Evolutionary conservation across 1,140 invertebrate species (phyloP).

Genomic region (Drosophila guanche): DNA sequence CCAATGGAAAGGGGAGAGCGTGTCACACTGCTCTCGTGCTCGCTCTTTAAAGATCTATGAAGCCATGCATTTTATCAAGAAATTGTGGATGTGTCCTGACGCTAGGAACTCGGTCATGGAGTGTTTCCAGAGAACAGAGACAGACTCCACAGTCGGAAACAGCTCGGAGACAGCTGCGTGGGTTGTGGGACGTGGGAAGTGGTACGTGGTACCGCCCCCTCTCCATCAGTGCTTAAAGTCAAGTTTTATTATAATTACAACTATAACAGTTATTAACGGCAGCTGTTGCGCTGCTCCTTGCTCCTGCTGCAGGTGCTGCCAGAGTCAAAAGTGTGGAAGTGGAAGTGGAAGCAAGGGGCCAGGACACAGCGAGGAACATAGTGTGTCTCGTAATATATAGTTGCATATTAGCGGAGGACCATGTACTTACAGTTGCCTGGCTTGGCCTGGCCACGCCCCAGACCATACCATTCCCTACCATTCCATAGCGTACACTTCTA

Average conservation of each 20-base stretch:
- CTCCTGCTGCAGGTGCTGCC: slow-evolving; percentile 60
- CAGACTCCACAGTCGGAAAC: slow-evolving; percentile 19
- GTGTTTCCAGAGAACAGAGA: too few species aligned
- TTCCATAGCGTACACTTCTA: slow-evolving; percentile 27
- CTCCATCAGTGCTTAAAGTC: slow-evolving; percentile 55
- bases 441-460: slow-evolving; percentile 53
- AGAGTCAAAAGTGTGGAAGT: slow-evolving; percentile 57
- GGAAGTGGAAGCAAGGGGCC: neutral
- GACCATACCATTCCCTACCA: neutral
- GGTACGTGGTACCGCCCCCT: neutral
- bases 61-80: too few species aligned
- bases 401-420: slow-evolving; percentile 70
- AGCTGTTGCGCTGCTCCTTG: slow-evolving; percentile 49
- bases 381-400: slow-evolving; percentile 71
- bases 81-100: too few species aligned
- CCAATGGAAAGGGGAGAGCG: too few species aligned
- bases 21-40: too few species aligned
- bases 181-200: slow-evolving; percentile 14
- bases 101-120: too few species aligned
- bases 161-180: slow-evolving; percentile 41
- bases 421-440: slow-evolving; percentile 28
- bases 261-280: slow-evolving; percentile 81
- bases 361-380: slow-evolving; percentile 3
- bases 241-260: slow-evolving; percentile 82
- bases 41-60: too few species aligned